Percentiles rank a stretch among this genome's conserved stretches.
These are phyloP conservation scores for Macaria liturata DNA, from an alignment of 2,888 invertebrate species.

Conservation along the genomic window DNA sequence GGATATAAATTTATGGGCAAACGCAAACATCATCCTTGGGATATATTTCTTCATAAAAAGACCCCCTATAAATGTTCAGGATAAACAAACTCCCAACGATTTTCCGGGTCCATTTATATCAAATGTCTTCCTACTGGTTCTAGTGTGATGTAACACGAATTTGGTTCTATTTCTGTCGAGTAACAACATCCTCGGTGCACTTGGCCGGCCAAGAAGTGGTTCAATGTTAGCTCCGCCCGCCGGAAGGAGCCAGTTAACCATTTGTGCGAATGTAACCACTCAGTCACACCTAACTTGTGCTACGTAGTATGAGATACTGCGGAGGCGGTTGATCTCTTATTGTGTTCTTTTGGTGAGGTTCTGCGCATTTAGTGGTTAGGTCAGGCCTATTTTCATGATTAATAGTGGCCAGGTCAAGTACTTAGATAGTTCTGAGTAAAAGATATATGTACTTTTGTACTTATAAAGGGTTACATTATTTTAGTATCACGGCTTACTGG, in stretches of 20 bases:
- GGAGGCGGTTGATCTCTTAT: constrained; percentile 29
- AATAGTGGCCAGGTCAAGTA: no score
- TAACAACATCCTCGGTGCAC: constrained; percentile 76
- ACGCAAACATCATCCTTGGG: no score
- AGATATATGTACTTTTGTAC: no score
- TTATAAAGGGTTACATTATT: no score
- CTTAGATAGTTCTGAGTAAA: no score
- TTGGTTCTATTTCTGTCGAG: constrained; percentile 65
- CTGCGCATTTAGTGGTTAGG: constrained; percentile 1
- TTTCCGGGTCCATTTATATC: constrained; percentile 18
- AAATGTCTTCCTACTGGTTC: constrained; percentile 23
- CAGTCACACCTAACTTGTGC: constrained; percentile 36
- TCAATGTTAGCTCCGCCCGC: constrained; percentile 73
- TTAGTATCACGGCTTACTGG: no score
- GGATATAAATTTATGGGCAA: no score
- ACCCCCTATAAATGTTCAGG: background rate
- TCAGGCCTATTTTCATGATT: background rate
- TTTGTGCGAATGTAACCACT: constrained; percentile 67
- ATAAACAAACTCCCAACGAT: constrained; percentile 8
- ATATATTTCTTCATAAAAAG: no score
- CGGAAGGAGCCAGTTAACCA: constrained; percentile 72
- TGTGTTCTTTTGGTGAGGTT: background rate
- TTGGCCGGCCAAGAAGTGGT: constrained; percentile 77
- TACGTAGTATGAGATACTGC: constrained; percentile 14
- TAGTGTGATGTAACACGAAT: constrained; percentile 36